Conservation (phyloP, 2,113 vertebrate genomes). For the Pristiophorus japonicus region DNA sequence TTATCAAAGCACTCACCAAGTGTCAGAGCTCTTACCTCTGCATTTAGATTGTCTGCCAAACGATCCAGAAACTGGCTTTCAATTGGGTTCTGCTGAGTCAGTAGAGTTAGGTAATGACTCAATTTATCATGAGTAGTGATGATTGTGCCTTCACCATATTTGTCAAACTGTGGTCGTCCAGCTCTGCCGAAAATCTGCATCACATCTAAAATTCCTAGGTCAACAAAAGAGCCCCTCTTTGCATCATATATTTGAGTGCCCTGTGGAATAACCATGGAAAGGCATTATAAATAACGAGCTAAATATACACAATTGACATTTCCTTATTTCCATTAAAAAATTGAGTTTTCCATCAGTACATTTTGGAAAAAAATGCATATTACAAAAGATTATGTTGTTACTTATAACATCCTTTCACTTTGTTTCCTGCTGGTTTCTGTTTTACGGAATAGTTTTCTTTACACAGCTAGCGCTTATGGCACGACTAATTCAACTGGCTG, state of each 20-base stretch:
- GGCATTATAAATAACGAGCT: background rate
- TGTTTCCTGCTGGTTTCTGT: background rate
- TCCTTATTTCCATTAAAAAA: background rate
- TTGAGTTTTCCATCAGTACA: background rate
- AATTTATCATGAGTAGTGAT: constrained; percentile 95
- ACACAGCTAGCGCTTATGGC: background rate
- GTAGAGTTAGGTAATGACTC: constrained; percentile 91
- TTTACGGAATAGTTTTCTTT: background rate
- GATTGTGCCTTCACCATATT: constrained; percentile 89
- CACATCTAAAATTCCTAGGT: constrained; percentile 96
- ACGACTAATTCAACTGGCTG: background rate
- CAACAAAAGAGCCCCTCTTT: constrained; percentile 90
- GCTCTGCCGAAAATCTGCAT: constrained; percentile 99
- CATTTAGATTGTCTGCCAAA: constrained; percentile 91
- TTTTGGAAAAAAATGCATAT: background rate
- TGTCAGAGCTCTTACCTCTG: constrained; percentile 68
- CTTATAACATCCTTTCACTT: background rate
- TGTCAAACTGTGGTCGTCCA: constrained; percentile 93
- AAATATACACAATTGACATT: background rate
- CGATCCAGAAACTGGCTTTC: constrained; percentile 94
- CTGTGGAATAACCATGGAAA: constrained; percentile 51
- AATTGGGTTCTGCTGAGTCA: constrained; percentile 96
- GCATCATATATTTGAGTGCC: constrained; percentile 97
- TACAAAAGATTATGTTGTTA: background rate
- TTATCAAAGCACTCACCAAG: background rate